Conservation (phyloP, 2,113 vertebrate species). For the Bubalus kerabau region DNA sequence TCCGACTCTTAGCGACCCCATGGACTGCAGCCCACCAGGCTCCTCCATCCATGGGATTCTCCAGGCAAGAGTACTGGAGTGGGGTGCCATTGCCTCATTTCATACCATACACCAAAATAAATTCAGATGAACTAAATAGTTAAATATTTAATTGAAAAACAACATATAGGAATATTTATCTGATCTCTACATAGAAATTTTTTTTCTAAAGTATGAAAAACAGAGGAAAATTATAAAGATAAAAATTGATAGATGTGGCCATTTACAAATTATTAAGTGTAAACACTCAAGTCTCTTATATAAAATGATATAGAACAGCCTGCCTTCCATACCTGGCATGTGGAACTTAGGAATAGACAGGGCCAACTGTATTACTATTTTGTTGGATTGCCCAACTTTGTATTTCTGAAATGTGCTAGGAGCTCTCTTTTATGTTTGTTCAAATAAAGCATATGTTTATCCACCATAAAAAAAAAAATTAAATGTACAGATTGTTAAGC, state of each 20-base stretch:
- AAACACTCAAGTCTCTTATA: background rate
- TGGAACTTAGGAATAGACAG: background rate
- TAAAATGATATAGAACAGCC: background rate
- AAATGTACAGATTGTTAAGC: background rate
- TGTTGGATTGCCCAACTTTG: background rate
- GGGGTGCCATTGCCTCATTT: background rate
- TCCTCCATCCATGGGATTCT: no score
- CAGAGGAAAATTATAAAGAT: background rate
- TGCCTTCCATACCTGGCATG: background rate
- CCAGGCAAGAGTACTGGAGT: no score
- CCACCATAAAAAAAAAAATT: background rate
- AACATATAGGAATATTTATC: background rate
- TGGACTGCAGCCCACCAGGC: no score
- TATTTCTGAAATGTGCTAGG: background rate
- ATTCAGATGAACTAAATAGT: background rate
- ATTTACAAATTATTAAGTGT: background rate
- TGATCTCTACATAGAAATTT: background rate
- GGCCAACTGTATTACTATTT: background rate
- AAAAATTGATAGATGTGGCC: background rate
- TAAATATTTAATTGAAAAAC: background rate
- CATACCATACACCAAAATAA: background rate
- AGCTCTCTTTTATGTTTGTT: conserved; percentile 9
- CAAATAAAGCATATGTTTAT: conserved; percentile 5
- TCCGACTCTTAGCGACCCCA: no score
- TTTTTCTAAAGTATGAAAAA: background rate